These are phyloP conservation scores for Eurosta solidaginis DNA, from an alignment of 1,140 invertebrate genomes.

Conservation along the genomic window DNA sequence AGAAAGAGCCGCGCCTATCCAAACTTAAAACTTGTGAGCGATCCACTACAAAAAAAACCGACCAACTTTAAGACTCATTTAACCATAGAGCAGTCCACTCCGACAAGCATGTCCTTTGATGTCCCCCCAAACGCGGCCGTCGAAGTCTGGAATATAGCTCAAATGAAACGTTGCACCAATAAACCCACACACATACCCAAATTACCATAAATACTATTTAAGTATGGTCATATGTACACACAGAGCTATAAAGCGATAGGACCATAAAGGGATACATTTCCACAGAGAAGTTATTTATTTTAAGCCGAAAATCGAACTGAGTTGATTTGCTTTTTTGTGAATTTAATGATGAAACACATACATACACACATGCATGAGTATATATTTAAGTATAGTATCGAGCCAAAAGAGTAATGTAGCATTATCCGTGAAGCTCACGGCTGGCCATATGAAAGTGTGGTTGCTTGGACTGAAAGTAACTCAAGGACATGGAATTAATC, in stretches of 20 bases:
- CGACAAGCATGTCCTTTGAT: not conserved
- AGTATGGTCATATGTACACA: not conserved
- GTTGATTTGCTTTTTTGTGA: slow-evolving; percentile 14
- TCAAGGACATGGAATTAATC: slow-evolving; percentile 15
- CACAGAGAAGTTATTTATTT: not conserved
- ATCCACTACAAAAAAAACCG: too few species aligned
- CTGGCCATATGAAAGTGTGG: not conserved
- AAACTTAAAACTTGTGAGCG: too few species aligned
- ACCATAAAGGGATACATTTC: slow-evolving; percentile 10
- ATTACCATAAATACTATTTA: not conserved
- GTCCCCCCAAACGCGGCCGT: not conserved
- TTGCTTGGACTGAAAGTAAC: not conserved
- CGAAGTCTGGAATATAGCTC: not conserved
- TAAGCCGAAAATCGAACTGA: slow-evolving; percentile 23
- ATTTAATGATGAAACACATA: not conserved
- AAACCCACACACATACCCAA: not conserved
- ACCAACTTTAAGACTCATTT: too few species aligned
- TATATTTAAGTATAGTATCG: too few species aligned
- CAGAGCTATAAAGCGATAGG: not conserved
- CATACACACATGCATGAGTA: too few species aligned
- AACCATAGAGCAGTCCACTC: not conserved
- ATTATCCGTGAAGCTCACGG: not conserved
- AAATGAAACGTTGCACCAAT: not conserved
- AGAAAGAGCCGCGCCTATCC: too few species aligned
- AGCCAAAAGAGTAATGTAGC: not conserved